Conservation (phyloP, 2,797 vertebrate genomes). For the Garrulus glandarius region DNA sequence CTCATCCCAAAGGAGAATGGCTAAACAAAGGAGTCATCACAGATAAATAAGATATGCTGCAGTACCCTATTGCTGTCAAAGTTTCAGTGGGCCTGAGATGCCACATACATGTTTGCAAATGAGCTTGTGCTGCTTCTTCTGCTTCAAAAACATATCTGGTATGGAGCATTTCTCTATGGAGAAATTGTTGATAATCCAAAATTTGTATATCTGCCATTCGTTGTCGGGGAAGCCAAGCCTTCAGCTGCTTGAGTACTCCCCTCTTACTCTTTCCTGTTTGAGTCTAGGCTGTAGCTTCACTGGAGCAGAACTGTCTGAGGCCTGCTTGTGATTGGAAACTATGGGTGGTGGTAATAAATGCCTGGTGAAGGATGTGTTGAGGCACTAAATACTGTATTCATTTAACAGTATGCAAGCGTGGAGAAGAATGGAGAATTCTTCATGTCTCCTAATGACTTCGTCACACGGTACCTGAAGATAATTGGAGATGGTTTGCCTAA, state of each 20-base stretch:
- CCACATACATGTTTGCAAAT: neutral
- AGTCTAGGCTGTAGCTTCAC: neutral
- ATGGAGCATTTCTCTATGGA: neutral
- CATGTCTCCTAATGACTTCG: conserved; percentile 86
- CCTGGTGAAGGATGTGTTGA: neutral
- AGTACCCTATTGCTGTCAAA: neutral
- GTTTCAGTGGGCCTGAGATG: neutral
- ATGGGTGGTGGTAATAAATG: neutral
- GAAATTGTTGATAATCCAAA: neutral
- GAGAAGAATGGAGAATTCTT: conserved; percentile 84
- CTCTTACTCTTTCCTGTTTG: neutral
- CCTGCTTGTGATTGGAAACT: neutral
- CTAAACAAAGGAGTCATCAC: neutral
- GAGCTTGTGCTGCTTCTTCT: neutral
- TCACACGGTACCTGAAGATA: conserved; percentile 82
- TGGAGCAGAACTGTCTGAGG: neutral
- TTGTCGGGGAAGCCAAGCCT: neutral
- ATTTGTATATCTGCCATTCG: fast-evolving
- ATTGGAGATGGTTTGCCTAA: conserved; percentile 80
- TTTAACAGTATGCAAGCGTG: conserved; percentile 83
- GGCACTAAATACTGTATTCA: conserved; percentile 7
- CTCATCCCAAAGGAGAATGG: neutral
- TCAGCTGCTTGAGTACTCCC: neutral
- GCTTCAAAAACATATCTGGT: fast-evolving
- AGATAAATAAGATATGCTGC: neutral